These are phyloP conservation scores for Phocides pigmalion DNA, from an alignment of 1,140 invertebrate genomes.

Conservation along the genomic window DNA sequence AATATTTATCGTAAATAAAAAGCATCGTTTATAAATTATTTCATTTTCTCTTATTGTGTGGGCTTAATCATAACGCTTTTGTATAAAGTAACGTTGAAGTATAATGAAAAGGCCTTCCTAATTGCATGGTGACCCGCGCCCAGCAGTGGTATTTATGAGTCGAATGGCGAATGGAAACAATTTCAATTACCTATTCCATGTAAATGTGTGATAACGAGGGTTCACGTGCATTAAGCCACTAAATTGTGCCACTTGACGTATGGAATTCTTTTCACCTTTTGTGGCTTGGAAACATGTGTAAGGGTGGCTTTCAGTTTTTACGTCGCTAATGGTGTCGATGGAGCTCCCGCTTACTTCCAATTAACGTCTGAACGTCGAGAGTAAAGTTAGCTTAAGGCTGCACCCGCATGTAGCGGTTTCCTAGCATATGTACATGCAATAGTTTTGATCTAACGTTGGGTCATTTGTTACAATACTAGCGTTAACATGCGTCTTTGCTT, in stretches of 20 bases:
- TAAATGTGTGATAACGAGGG: conserved; percentile 29
- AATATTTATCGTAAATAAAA: too few relatives aligned
- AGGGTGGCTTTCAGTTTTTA: conserved; percentile 42
- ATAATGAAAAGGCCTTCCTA: too few relatives aligned
- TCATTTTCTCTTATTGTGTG: too few relatives aligned
- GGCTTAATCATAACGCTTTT: too few relatives aligned
- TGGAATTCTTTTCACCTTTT: conserved; percentile 25
- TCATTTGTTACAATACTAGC: too few relatives aligned
- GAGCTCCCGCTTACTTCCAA: conserved; percentile 35
- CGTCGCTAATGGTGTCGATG: conserved; percentile 49
- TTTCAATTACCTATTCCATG: conserved; percentile 46
- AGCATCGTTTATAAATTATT: too few relatives aligned
- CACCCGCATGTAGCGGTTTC: not conserved
- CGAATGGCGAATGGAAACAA: conserved; percentile 43
- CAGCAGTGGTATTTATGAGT: not conserved
- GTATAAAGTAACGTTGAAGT: too few relatives aligned
- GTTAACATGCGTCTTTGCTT: too few relatives aligned
- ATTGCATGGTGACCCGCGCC: too few relatives aligned
- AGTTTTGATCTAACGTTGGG: too few relatives aligned
- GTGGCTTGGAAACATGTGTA: conserved; percentile 33
- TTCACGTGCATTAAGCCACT: conserved; percentile 34
- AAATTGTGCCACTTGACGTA: conserved; percentile 52
- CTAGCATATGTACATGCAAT: too few relatives aligned
- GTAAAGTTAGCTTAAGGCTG: conserved; percentile 30
- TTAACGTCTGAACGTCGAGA: conserved; percentile 40